These are phyloP conservation scores for Neolamprologus multifasciatus DNA, from an alignment of 2,797 vertebrate genomes.

Conservation along the genomic window DNA sequence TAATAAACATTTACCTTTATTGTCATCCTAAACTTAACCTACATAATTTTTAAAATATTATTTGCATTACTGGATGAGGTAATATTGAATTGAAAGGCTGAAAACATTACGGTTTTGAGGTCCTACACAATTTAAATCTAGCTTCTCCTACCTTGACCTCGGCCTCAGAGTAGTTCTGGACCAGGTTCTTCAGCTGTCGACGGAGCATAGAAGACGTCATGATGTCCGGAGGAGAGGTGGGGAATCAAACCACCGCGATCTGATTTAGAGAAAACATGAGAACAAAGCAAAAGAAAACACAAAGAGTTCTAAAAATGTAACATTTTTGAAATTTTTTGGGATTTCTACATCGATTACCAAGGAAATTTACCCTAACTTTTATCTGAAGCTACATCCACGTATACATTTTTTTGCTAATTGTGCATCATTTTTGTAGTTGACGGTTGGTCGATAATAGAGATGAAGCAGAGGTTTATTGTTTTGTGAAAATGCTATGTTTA, in stretches of 20 bases:
- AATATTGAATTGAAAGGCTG: rapidly evolving
- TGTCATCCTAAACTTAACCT: rapidly evolving
- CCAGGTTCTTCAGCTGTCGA: slow-evolving; percentile 96
- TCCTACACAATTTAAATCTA: rapidly evolving
- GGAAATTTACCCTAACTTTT: rapidly evolving
- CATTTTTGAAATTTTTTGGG: rapidly evolving
- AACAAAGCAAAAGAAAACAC: neutral
- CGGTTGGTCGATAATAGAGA: rapidly evolving
- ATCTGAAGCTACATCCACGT: neutral
- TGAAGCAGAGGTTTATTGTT: neutral
- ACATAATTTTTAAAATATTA: neutral
- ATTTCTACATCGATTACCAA: neutral
- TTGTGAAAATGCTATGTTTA: neutral
- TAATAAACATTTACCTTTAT: neutral
- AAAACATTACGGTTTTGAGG: rapidly evolving
- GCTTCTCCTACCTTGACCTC: slow-evolving; percentile 87
- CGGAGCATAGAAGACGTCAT: slow-evolving; percentile 98
- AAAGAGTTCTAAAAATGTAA: neutral
- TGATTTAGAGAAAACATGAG: neutral
- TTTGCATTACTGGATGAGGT: neutral
- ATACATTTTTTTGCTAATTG: rapidly evolving
- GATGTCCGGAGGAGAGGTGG: slow-evolving; percentile 44
- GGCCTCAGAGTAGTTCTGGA: slow-evolving; percentile 98
- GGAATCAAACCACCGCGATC: slow-evolving; percentile 18
- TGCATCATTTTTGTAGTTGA: neutral